Base-by-base conservation (phyloP, 92 coral and sea anemone genomes). In the Umimayanthus kanabou region DNA sequence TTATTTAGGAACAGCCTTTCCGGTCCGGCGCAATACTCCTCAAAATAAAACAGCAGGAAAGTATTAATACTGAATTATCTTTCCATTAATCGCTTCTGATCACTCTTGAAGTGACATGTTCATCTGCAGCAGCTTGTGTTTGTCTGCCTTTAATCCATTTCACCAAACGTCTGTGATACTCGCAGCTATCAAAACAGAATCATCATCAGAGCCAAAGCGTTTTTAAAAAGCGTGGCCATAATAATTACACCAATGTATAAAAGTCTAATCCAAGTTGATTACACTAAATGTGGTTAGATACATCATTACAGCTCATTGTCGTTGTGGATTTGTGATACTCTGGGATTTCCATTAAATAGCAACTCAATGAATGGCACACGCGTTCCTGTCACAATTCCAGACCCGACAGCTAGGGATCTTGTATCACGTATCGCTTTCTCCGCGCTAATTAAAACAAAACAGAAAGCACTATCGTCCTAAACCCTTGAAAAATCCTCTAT, bases 41-140 rank as follows among this genome's bases (percentile, higher is more conserved):
- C 72, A 76, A 87, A 80, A 75, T 49, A 72, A 72, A 73, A 90
- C 87, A 80, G 89, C 75, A 71, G 78, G 84, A 43, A 50, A 64
- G 55, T 79, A 80, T 90, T 90, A 90, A 86, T 79, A 90, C 40
- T 86, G 83, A 80, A 90, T 86, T 90, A 86, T 83, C 87, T 83
- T 70, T 70, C 87, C 43, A 83, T 83, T 83, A 83, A 83, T 83
- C 87, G 78, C 78, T 20, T 29, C 79, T 83, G 87, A 83, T 45
- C 77, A 73, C 79, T 75, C 79, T 40, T n/a, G 79, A 75, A 75
- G 25, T 75, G 79, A 37, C 82, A 78, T 55, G 70, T 80, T 80
- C 84, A 80, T 80, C 84, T 80, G 70, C 65, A 55, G 39, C 77
- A 71, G 58, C 47, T 39, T 83, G 64, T 83, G 87, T 83, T 83